Conservation (phyloP, 2,888 invertebrate species). For the Lasius platythorax region DNA sequence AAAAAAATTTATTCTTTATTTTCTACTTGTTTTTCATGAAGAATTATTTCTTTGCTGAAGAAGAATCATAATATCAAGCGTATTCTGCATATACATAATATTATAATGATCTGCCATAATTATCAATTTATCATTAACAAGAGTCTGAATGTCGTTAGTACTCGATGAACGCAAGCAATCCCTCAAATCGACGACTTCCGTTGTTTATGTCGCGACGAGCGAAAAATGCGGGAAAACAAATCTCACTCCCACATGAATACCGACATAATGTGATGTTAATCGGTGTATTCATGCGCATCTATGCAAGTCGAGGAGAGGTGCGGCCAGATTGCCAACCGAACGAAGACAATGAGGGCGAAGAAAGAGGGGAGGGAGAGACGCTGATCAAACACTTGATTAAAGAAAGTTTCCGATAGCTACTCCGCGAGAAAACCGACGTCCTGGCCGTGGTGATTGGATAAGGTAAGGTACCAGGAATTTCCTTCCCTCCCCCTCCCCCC, state of each 20-base stretch:
- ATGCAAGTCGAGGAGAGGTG: conserved; percentile 13
- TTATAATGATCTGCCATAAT: neutral
- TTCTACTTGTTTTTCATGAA: neutral
- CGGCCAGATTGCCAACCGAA: conserved; percentile 63
- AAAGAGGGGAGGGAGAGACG: conserved; percentile 41
- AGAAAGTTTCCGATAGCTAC: conserved; percentile 81
- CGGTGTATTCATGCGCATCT: conserved; percentile 32
- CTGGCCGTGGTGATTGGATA: conserved; percentile 78
- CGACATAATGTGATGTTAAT: conserved; percentile 56
- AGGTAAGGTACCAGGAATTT: conserved; percentile 74
- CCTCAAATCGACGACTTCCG: neutral
- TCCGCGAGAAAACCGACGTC: conserved; percentile 72
- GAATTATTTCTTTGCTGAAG: too few relatives aligned
- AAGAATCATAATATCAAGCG: neutral
- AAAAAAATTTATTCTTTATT: neutral
- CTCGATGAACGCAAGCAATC: neutral
- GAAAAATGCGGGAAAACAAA: neutral
- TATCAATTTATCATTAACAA: neutral
- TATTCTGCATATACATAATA: neutral
- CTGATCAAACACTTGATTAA: conserved; percentile 83
- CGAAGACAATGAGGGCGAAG: conserved; percentile 69
- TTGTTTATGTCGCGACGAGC: neutral
- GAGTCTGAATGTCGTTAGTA: neutral
- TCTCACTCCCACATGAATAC: neutral
- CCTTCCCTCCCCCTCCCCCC: conserved; percentile 15